Base-by-base conservation (phyloP, 2,113 vertebrate genomes). In the Odocoileus hemionus region DNA sequence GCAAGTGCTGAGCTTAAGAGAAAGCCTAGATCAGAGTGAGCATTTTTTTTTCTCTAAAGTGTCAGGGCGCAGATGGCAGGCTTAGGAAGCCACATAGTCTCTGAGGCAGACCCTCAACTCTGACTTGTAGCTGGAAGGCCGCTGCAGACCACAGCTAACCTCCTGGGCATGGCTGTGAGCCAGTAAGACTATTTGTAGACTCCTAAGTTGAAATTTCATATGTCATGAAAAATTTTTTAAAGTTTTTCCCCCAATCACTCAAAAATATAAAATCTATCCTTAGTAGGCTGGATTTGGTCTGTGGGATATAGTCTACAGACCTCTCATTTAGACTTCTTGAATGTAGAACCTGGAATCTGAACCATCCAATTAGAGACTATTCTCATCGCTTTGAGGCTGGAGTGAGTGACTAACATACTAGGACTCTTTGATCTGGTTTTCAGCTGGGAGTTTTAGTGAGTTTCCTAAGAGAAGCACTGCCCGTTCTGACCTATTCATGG, bases 161-260 rank as follows among this genome's bases (percentile, higher is more conserved):
- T 50, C 67, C 10, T 39, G 70, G 86, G 55, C 0, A 0, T n/a
- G n/a, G 47, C 60, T 86, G 25, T 61, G 25, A 74, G 25, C 80
- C 33, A 19, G 16, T 54, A n/a, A 17, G 58, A 45, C 64, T 82
- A 82, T 86, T 76, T 88, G 80, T 21, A 16, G 74, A 33, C 26
- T 45, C 74, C 36, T 36, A 82, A 80, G 86, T 85, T 89, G 57
- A 96, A 74, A 96, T 96, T 92, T 92, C 64, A 67, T 61, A 67
- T 87, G 47, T 78, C 25, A 89, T 13, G 14, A 80, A 92, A 82
- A 86, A 82, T 13, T 90, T 70, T 11, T 21, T 11, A 12, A 36
- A 70, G 64, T 43, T 55, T 92, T 70, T 0, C 11, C 25, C 25
- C 47, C 43, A 90, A n/a, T 16, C 36, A 54, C 28, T 67, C 39